These are phyloP conservation scores for Beroe ovata DNA, from an alignment of 37 sponge, comb jelly and placozoan genomes.

Conservation along the genomic window DNA sequence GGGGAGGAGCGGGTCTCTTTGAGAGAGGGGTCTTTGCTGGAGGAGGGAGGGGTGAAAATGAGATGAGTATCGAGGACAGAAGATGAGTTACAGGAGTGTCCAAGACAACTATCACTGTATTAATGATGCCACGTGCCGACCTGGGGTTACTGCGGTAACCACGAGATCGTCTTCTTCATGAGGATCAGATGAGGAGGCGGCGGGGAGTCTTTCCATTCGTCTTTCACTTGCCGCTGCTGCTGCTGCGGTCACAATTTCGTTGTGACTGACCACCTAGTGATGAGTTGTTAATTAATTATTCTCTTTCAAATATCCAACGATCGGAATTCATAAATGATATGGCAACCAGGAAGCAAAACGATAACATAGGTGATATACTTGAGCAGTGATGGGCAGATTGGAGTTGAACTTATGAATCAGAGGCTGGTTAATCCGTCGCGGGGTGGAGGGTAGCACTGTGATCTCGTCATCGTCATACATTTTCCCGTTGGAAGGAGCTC, in stretches of 20 bases:
- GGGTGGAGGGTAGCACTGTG: conserved; percentile 1
- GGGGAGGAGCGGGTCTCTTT: conserved; percentile 20
- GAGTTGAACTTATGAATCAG: not conserved
- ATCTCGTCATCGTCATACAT: conserved; percentile 45
- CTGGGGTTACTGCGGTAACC: conserved; percentile 54
- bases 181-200: no score
- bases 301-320: no score
- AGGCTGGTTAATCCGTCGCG: not conserved
- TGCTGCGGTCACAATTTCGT: not conserved
- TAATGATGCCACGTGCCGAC: not conserved
- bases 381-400: conserved; percentile 45
- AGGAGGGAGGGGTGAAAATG: not conserved
- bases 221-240: not conserved
- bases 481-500: not conserved
- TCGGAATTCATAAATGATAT: no score
- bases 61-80: not conserved
- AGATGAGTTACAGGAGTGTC: no score
- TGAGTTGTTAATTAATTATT: no score
- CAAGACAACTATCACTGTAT: no score
- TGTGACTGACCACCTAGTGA: conserved; percentile 11
- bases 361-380: not conserved
- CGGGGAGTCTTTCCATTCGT: no score
- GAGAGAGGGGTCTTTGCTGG: conserved; percentile 26
- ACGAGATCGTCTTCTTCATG: conserved; percentile 53
- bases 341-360: no score